These are phyloP conservation scores for Hypsibius dujardini DNA, from an alignment of 1,140 invertebrate genomes.

Conservation along the genomic window DNA sequence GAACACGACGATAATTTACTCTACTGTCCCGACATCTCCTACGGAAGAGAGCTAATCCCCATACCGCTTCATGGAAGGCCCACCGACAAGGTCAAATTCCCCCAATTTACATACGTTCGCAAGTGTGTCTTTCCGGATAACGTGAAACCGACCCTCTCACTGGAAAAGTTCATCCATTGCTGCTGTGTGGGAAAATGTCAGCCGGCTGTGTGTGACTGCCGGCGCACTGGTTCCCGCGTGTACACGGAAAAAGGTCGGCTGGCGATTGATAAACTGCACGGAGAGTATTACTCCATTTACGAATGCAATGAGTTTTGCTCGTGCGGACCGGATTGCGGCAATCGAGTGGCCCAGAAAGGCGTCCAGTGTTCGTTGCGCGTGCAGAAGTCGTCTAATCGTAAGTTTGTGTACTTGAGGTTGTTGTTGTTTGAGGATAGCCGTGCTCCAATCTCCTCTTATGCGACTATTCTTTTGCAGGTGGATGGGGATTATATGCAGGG, in stretches of 20 bases:
- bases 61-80: not conserved
- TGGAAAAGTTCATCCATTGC: not conserved
- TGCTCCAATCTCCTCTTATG: not conserved
- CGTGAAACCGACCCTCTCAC: not conserved
- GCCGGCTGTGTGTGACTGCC: not conserved
- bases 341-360: conserved; percentile 71
- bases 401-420: not conserved
- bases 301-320: conserved; percentile 75
- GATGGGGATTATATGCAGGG: conserved; percentile 2
- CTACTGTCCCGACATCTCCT: not conserved
- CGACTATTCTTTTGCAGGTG: not conserved
- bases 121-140: not conserved
- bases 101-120: not conserved
- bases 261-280: not conserved
- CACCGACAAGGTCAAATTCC: not conserved
- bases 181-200: not conserved
- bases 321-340: conserved; percentile 54
- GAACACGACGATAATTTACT: not conserved
- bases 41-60: not conserved
- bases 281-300: conserved; percentile 41
- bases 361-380: not conserved
- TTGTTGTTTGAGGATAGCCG: too few relatives aligned
- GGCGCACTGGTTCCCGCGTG: not conserved
- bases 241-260: not conserved
- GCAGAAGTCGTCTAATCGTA: not conserved